These are phyloP conservation scores for Oreochromis grahami DNA, from an alignment of 2,797 vertebrate species.

Conservation along the genomic window DNA sequence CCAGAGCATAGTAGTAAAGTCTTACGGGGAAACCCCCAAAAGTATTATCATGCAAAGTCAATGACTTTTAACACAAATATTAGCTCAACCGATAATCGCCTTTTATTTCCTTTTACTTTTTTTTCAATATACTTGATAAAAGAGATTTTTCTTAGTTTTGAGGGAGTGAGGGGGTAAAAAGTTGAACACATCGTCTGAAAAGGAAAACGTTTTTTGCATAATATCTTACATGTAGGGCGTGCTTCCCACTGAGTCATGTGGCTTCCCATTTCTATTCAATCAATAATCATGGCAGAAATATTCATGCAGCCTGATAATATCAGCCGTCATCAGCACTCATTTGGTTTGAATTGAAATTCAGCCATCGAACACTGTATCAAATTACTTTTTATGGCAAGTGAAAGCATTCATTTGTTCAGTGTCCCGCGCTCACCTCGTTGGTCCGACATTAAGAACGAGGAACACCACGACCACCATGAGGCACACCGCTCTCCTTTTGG, in stretches of 20 bases:
- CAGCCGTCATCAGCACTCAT: not conserved
- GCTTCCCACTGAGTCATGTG: slow-evolving; percentile 49
- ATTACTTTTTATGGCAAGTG: not conserved
- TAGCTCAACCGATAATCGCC: not conserved
- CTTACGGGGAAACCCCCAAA: not conserved
- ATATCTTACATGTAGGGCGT: not conserved
- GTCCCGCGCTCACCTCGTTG: slow-evolving; percentile 79
- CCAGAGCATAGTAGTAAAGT: not conserved
- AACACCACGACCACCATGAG: slow-evolving; percentile 89
- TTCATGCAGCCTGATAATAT: not conserved
- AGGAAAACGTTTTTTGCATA: slow-evolving; percentile 10
- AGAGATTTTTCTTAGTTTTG: not conserved
- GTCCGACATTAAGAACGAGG: slow-evolving; percentile 83
- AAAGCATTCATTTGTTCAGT: not conserved
- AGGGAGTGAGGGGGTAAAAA: not conserved
- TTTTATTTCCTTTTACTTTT: not conserved
- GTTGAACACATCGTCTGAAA: not conserved
- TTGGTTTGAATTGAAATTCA: not conserved
- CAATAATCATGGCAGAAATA: not conserved
- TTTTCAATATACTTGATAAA: not conserved
- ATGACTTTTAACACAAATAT: not conserved
- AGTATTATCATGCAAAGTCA: not conserved
- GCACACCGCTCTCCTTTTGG: slow-evolving; percentile 88
- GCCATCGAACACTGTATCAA: not conserved
- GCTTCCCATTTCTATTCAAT: slow-evolving; percentile 40